Percentiles rank a stretch among this genome's conserved stretches.
Evolutionary conservation across 2,888 invertebrate genomes (phyloP).

Genomic region (Eulithis testata): DNA sequence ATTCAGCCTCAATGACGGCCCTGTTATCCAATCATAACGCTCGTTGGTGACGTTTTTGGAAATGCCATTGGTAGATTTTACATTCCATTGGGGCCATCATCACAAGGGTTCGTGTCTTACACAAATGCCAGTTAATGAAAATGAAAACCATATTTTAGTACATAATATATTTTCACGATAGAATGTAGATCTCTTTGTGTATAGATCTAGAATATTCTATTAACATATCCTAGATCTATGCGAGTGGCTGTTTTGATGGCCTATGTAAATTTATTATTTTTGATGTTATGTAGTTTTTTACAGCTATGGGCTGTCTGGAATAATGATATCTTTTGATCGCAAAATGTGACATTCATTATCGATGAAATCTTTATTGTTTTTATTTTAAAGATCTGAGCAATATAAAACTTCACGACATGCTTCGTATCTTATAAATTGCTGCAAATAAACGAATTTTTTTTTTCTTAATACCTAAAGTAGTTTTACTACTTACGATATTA

Average conservation of each 20-base stretch:
- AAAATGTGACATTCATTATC: neutral
- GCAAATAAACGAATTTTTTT: no score
- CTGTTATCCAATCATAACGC: constrained; percentile 15
- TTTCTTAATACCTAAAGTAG: no score
- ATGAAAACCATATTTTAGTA: constrained; percentile 55
- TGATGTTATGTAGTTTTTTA: constrained; percentile 17
- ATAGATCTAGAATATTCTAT: constrained; percentile 30
- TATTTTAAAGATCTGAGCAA: no score
- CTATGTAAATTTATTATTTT: constrained; percentile 20
- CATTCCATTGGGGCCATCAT: constrained; percentile 48
- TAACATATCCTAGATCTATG: constrained; percentile 30
- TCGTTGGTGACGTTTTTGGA: constrained; percentile 7
- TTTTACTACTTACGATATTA: no score
- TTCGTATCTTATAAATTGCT: no score
- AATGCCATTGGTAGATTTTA: constrained; percentile 13
- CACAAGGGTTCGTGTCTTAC: constrained; percentile 44
- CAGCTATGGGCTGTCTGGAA: neutral
- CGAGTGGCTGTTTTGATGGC: constrained; percentile 20
- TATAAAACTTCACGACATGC: no score
- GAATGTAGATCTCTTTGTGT: constrained; percentile 18
- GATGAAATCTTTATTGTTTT: no score
- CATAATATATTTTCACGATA: constrained; percentile 47
- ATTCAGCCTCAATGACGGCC: constrained; percentile 54
- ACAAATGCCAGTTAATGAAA: constrained; percentile 40
- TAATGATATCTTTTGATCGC: neutral